Evolutionary conservation across 2,797 vertebrate species (phyloP).

Genomic region (Octomys mimax): DNA sequence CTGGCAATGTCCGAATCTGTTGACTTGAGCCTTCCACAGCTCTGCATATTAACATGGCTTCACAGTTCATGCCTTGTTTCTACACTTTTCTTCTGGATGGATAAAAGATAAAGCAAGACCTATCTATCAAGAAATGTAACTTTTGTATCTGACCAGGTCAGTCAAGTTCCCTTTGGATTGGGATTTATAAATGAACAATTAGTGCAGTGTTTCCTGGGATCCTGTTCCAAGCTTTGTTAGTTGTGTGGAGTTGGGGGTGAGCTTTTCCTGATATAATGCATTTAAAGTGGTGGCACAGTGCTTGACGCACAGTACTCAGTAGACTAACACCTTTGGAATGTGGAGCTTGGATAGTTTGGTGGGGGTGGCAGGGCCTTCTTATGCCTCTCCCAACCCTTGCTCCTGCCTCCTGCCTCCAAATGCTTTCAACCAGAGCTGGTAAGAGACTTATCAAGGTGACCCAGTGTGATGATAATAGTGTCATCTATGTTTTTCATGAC

Average conservation of each 20-base stretch:
- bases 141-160: too few relatives aligned
- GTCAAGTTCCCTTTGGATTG: background rate
- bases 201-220: background rate
- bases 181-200: background rate
- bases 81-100: too few relatives aligned
- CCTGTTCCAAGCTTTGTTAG: background rate
- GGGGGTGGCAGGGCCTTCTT: background rate
- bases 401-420: background rate
- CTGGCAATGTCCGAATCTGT: too few relatives aligned
- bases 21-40: too few relatives aligned
- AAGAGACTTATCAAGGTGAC: background rate
- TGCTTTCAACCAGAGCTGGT: background rate
- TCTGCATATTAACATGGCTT: too few relatives aligned
- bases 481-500: background rate
- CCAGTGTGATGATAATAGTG: background rate
- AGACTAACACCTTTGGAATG: background rate
- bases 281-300: background rate
- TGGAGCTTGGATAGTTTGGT: background rate
- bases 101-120: too few relatives aligned
- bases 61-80: too few relatives aligned
- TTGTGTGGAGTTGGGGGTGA: background rate
- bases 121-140: too few relatives aligned
- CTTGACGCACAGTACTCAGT: background rate
- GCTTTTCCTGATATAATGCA: slow-evolving; percentile 30
- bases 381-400: background rate